phyloP scores from a whole-genome alignment of 2,113 vertebrate genomes.

The Okapia johnstoni region DNA sequence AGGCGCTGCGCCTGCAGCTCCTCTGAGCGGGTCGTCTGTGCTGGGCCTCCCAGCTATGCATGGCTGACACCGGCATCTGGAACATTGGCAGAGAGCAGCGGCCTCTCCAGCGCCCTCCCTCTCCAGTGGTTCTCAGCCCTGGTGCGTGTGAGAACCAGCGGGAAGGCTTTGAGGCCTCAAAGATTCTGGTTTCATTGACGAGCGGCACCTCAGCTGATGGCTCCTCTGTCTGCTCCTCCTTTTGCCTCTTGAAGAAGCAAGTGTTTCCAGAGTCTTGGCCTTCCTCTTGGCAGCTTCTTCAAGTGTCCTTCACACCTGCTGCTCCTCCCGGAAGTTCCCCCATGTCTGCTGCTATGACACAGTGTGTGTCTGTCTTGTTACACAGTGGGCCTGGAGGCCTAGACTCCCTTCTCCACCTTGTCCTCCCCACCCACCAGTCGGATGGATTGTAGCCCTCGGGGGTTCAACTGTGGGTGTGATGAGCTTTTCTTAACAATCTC shows the following conservation, averaged over 20 bases:
- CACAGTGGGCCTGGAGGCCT: not conserved
- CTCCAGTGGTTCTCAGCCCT: not conserved
- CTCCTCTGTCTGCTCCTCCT: not conserved
- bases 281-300: not conserved
- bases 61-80: not conserved
- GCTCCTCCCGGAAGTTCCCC: not conserved
- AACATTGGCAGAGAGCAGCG: not conserved
- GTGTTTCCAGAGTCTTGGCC: not conserved
- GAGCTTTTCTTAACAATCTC: not conserved
- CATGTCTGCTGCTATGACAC: not conserved
- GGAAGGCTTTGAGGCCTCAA: not conserved
- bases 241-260: not conserved
- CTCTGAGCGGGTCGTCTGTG: not conserved
- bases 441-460: not conserved
- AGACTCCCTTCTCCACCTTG: not conserved
- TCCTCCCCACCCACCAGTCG: accelerated
- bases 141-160: not conserved
- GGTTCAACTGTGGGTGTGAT: not conserved
- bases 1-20: not conserved
- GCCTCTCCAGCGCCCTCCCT: not conserved
- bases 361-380: not conserved
- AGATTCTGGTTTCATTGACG: not conserved
- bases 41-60: accelerated
- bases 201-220: not conserved
- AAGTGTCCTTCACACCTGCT: not conserved